These are phyloP conservation scores for Mystacides longicornis DNA, from an alignment of 2,888 invertebrate species.

Conservation along the genomic window DNA sequence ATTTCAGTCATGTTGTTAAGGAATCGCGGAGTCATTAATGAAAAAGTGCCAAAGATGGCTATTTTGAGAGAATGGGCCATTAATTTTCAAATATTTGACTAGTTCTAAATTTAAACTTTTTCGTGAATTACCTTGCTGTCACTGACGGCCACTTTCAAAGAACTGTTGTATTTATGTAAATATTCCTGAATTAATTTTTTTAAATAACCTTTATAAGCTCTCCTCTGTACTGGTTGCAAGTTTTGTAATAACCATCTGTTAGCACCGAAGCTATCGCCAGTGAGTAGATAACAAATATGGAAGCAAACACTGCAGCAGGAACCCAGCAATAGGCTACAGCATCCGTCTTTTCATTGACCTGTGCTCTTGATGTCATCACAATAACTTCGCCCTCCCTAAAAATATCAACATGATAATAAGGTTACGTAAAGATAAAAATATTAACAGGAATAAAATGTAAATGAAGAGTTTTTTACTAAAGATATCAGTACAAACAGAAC, in stretches of 20 bases:
- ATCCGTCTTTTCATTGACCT: slow-evolving; percentile 50
- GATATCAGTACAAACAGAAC: too few species aligned
- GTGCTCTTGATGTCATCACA: slow-evolving; percentile 54
- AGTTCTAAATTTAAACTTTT: too few species aligned
- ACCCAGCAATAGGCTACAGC: slow-evolving; percentile 64
- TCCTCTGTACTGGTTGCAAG: slow-evolving; percentile 69
- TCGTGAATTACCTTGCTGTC: too few species aligned
- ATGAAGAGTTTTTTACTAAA: not conserved
- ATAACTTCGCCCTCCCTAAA: slow-evolving; percentile 61
- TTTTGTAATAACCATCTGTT: slow-evolving; percentile 65
- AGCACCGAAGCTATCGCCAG: slow-evolving; percentile 61
- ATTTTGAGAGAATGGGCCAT: too few species aligned
- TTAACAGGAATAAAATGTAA: not conserved
- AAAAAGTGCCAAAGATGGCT: too few species aligned
- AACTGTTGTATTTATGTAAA: too few species aligned
- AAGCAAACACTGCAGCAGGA: slow-evolving; percentile 53
- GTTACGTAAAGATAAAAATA: not conserved
- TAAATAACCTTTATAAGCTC: slow-evolving; percentile 57
- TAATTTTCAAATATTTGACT: too few species aligned
- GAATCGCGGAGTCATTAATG: too few species aligned
- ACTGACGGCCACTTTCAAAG: too few species aligned
- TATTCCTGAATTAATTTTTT: too few species aligned
- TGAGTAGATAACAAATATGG: slow-evolving; percentile 57
- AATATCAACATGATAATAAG: slow-evolving; percentile 26
- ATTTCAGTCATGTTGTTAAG: too few species aligned